These are phyloP conservation scores for Parascotia fuliginaria DNA, from an alignment of 2,888 invertebrate species.

Conservation along the genomic window DNA sequence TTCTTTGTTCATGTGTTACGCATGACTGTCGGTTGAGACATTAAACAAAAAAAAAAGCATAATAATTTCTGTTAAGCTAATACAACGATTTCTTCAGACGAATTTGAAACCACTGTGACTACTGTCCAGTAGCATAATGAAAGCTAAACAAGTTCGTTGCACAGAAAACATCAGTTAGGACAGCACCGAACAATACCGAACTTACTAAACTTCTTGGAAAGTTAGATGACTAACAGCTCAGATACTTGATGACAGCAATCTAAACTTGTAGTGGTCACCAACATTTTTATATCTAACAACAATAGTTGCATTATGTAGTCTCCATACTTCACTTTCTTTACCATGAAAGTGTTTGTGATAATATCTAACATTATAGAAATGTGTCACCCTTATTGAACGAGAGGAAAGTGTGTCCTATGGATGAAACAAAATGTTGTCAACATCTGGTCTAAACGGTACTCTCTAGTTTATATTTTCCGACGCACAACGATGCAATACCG, in stretches of 20 bases:
- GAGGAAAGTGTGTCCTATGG: neutral
- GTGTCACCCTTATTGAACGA: no score
- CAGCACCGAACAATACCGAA: slow-evolving; percentile 11
- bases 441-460: slow-evolving; percentile 55
- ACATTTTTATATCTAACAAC: slow-evolving; percentile 41
- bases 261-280: slow-evolving; percentile 44
- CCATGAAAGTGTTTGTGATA: neutral
- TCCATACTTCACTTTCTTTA: neutral
- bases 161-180: slow-evolving; percentile 11
- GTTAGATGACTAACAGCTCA: slow-evolving; percentile 56
- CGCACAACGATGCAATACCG: slow-evolving; percentile 65
- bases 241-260: slow-evolving; percentile 68
- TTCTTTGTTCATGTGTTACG: no score
- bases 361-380: no score
- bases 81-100: no score
- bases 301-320: neutral
- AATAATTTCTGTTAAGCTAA: no score
- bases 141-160: neutral
- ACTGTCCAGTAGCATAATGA: neutral
- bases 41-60: no score
- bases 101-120: no score
- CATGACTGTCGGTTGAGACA: no score
- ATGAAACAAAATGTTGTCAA: slow-evolving; percentile 44
- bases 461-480: slow-evolving; percentile 50
- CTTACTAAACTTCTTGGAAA: slow-evolving; percentile 29